Evolutionary conservation across 2,113 vertebrate genomes (phyloP).

Genomic region (Rhynchomys soricoides): DNA sequence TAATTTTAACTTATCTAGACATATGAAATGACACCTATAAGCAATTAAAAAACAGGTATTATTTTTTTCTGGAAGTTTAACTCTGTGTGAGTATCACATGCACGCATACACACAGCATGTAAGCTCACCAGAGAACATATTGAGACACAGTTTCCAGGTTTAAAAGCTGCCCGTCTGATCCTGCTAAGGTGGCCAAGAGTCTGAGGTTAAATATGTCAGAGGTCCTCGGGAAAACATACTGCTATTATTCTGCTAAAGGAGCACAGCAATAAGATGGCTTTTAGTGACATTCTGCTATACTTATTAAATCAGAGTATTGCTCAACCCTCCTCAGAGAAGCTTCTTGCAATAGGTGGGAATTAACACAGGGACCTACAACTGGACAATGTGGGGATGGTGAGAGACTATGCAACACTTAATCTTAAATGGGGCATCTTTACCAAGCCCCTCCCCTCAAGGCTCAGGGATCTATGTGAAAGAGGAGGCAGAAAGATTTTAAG

Average conservation of each 20-base stretch:
- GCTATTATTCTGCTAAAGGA: not conserved
- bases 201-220: not conserved
- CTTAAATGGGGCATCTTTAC: not conserved
- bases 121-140: not conserved
- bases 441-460: not conserved
- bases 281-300: not conserved
- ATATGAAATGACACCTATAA: not conserved
- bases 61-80: not conserved
- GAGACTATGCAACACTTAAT: not conserved
- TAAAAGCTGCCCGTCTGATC: not conserved
- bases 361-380: not conserved
- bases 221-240: not conserved
- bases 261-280: not conserved
- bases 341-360: not conserved
- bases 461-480: not conserved
- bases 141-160: not conserved
- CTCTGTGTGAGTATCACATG: not conserved
- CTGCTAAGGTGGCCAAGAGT: not conserved
- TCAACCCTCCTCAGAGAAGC: not conserved
- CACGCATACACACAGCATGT: not conserved
- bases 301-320: not conserved
- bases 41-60: not conserved
- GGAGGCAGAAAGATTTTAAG: not conserved
- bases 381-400: not conserved
- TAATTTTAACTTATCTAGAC: conserved; percentile 6